These are phyloP conservation scores for Lysandra coridon DNA, from an alignment of 2,888 invertebrate genomes.

Conservation along the genomic window DNA sequence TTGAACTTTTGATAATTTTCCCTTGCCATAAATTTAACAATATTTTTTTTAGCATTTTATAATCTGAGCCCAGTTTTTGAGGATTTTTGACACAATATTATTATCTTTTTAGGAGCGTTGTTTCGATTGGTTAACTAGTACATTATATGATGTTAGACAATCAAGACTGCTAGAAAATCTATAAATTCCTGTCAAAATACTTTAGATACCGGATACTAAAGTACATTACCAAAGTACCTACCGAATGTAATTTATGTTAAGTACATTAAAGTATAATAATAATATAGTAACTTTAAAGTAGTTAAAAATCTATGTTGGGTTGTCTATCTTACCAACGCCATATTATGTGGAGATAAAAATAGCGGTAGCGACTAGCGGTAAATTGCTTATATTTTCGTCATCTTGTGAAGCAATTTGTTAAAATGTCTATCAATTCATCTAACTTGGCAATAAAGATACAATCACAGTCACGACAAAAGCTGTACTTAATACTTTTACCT, in stretches of 20 bases:
- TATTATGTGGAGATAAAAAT: background rate
- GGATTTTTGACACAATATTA: background rate
- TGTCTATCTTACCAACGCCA: conserved; percentile 5
- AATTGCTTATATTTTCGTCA: conserved; percentile 5
- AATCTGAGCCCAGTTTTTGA: background rate
- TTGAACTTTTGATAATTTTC: background rate
- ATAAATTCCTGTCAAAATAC: background rate
- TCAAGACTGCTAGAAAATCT: background rate
- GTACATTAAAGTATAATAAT: background rate
- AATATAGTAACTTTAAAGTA: background rate
- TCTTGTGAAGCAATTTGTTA: conserved; percentile 35
- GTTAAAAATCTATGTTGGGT: background rate
- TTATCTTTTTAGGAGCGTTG: background rate
- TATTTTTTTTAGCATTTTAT: background rate
- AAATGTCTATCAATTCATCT: conserved; percentile 48
- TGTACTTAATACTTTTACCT: conserved; percentile 47
- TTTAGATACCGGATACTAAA: background rate
- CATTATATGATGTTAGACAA: too few relatives aligned
- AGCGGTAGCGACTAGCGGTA: background rate
- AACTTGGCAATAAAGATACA: conserved; percentile 58
- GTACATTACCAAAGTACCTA: too few relatives aligned
- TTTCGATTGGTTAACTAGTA: background rate
- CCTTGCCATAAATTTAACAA: background rate
- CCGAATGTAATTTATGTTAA: background rate
- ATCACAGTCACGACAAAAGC: conserved; percentile 65